Evolutionary conservation across 2,797 vertebrate genomes (phyloP), one percentile per base, ranked within the genome.

Genomic region (Oreochromis grahami): DNA sequence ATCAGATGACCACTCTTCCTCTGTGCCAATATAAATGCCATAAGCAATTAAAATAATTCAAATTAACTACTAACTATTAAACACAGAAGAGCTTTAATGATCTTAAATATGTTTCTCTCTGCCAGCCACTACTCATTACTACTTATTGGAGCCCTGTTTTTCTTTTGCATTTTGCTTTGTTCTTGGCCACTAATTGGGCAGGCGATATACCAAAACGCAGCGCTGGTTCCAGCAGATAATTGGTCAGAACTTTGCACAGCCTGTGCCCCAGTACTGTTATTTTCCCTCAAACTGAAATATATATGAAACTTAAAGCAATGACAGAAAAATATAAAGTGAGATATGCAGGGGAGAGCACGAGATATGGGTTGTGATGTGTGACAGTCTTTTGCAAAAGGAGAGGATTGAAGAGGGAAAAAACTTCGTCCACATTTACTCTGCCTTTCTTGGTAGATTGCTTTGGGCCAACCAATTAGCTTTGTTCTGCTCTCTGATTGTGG

Each of bases 181-280:
- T 88, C 56, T 84, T 72, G 14, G 72, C 63, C 77, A 78, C 76
- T 92, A 88, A 94, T 89, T 92, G 84, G 82, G 72, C 41, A 45
- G 52, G 48, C 45, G 14, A 82, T 89, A 77, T 79, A 86, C 21
- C 70, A 36, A 79, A 68, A 84, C 79, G 78, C 81, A 80, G 32
- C 74, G 24, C 63, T 36, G 26, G 48, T 86, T 83, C 81, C 32
- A 53, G 56, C 45, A 83, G 83, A 91, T 91, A 90, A 93, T 90
- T 91, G 86, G 79, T 83, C 78, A 84, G 78, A 89, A 83, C 58
- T 86, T 72, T 55, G 32, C 13, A 45, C 68, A 76, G 76, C 79
- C 77, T 88, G 78, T 65, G 58, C 24, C 81, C 80, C 74, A 84
- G 76, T 81, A 34, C 55, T 68, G 56, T 34, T 70, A 65, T 88